phyloP scores from a whole-genome alignment of 2,113 vertebrate genomes.

The Psephotus haematonotus region DNA sequence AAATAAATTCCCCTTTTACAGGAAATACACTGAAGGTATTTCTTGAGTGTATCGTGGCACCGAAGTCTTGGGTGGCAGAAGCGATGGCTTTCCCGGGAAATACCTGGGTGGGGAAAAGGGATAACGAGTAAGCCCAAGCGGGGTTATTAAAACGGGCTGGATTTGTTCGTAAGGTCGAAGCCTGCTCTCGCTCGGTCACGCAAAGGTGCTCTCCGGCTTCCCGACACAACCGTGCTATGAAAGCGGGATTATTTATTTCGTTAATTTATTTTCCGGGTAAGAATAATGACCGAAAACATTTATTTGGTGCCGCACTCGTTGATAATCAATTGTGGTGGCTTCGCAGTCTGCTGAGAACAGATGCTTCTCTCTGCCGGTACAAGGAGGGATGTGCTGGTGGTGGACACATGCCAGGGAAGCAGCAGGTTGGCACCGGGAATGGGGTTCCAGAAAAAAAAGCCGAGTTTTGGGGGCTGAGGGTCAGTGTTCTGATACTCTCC shows the following conservation, averaged over 20 bases:
- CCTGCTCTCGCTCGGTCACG: neutral
- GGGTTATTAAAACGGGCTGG: neutral
- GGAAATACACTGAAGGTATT: neutral
- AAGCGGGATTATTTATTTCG: neutral
- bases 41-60: neutral
- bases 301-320: neutral
- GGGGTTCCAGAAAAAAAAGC: neutral
- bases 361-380: neutral
- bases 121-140: neutral
- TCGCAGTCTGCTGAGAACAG: neutral
- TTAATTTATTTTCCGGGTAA: neutral
- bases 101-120: neutral
- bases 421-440: neutral
- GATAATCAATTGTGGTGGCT: neutral
- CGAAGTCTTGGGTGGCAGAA: neutral
- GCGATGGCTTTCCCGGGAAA: neutral
- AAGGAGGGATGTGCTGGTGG: neutral
- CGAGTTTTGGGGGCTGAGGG: neutral
- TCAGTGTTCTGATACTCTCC: accelerated
- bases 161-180: neutral
- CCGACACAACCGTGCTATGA: neutral
- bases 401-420: neutral
- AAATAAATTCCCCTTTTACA: neutral
- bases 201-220: neutral
- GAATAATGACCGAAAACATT: neutral